These are phyloP conservation scores for Lepidochitona cinerea DNA, from an alignment of 2,888 invertebrate species.

Conservation along the genomic window DNA sequence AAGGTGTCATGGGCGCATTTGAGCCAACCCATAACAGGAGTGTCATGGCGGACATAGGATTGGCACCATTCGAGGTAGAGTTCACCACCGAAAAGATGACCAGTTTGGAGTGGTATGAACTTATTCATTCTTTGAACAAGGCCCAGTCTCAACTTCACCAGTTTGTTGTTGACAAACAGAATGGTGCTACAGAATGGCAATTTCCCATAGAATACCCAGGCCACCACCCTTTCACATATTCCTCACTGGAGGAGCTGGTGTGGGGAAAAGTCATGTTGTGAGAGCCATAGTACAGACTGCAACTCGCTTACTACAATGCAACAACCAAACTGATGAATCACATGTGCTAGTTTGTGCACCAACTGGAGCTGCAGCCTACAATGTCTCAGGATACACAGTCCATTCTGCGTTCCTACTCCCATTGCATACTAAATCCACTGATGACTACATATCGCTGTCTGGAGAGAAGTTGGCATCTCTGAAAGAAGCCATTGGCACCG, in stretches of 20 bases:
- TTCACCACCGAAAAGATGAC: constrained; percentile 19
- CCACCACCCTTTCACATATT: constrained; percentile 28
- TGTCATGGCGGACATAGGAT: not conserved
- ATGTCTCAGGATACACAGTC: constrained; percentile 29
- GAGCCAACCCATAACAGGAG: not conserved
- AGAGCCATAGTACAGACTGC: constrained; percentile 31
- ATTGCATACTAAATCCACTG: too few species aligned
- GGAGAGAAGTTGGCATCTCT: too few species aligned
- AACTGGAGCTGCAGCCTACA: constrained; percentile 37
- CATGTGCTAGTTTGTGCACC: constrained; percentile 36
- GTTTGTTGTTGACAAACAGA: constrained; percentile 24
- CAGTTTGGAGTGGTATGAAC: constrained; percentile 17
- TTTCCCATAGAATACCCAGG: constrained; percentile 22
- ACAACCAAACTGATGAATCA: constrained; percentile 19
- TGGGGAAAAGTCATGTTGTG: constrained; percentile 33
- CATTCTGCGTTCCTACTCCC: too few species aligned
- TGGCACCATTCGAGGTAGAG: constrained; percentile 18
- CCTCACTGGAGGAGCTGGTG: constrained; percentile 37
- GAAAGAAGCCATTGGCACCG: too few species aligned
- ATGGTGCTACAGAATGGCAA: constrained; percentile 28
- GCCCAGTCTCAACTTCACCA: constrained; percentile 27
- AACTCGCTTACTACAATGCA: constrained; percentile 1
- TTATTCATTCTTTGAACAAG: constrained; percentile 29
- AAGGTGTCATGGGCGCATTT: not conserved
- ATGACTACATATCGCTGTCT: too few species aligned